These are phyloP conservation scores for Diaprepes abbreviatus DNA, from an alignment of 2,888 invertebrate genomes.

Conservation along the genomic window DNA sequence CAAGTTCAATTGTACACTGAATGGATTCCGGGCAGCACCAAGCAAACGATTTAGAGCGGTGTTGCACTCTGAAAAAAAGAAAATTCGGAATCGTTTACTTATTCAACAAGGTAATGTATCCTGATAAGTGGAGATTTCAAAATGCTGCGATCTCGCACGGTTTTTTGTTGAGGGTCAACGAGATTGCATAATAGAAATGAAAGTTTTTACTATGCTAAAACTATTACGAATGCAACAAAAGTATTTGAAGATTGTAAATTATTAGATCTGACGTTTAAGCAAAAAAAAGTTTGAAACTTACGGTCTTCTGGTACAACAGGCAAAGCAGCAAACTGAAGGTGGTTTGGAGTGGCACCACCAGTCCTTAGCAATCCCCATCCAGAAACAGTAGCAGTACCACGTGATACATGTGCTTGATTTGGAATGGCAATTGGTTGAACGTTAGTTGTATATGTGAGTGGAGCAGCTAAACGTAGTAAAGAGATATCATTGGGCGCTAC, in stretches of 20 bases:
- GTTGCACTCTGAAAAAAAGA: constrained; percentile 66
- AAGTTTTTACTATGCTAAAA: no score
- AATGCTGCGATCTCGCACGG: no score
- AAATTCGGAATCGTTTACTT: no score
- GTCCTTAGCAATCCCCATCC: constrained; percentile 63
- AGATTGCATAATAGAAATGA: no score
- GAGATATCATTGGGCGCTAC: constrained; percentile 69
- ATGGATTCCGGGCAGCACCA: constrained; percentile 47
- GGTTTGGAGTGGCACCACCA: constrained; percentile 19
- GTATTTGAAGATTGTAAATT: no score
- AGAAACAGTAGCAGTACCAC: constrained; percentile 63
- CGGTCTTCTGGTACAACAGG: constrained; percentile 31
- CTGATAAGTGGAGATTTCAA: no score
- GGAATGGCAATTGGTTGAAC: constrained; percentile 66
- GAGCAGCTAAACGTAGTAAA: constrained; percentile 64
- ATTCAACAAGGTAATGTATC: no score
- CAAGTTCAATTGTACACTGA: constrained; percentile 67
- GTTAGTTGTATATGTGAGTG: constrained; percentile 59
- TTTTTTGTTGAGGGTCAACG: no score
- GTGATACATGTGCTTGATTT: constrained; percentile 51
- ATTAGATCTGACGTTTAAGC: no score
- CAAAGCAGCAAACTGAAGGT: constrained; percentile 32
- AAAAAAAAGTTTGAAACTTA: no score
- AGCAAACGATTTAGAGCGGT: neutral
- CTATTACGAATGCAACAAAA: no score